Percentiles rank a stretch among this genome's conserved stretches.
phyloP scores from a whole-genome alignment of 2,888 invertebrate species.

The Tipula unca region DNA sequence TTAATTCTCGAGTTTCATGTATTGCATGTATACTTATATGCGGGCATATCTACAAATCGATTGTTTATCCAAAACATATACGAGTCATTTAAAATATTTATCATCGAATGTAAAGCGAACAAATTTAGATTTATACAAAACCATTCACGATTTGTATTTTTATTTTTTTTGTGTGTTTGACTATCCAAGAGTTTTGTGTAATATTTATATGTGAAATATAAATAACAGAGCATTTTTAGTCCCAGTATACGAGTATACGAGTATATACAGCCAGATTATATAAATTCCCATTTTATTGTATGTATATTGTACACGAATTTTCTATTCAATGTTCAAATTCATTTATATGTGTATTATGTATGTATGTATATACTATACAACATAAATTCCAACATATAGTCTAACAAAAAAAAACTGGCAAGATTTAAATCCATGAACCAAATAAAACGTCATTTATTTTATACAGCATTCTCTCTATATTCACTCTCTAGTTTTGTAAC shows the following conservation, averaged over 20 bases:
- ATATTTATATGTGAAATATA: not conserved
- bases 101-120: not conserved
- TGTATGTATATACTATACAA: not conserved
- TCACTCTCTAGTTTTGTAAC: not conserved
- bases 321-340: not conserved
- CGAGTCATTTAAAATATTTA: not conserved
- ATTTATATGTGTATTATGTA: not conserved
- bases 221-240: not conserved
- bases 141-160: not conserved
- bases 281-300: not conserved
- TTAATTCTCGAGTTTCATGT: not conserved
- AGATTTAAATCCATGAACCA: constrained; percentile 18
- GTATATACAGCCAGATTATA: not conserved
- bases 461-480: not conserved
- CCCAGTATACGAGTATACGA: too few relatives aligned
- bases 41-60: not conserved
- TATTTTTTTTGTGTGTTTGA: not conserved
- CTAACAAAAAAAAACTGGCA: not conserved
- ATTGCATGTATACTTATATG: not conserved
- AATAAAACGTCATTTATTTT: constrained; percentile 20
- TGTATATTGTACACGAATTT: not conserved
- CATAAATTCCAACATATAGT: not conserved
- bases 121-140: not conserved
- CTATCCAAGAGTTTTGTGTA: not conserved
- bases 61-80: not conserved